Percentiles rank a stretch among this genome's conserved stretches.
These are phyloP conservation scores for Scrobipalpa costella DNA, from an alignment of 2,888 invertebrate species.

Conservation along the genomic window DNA sequence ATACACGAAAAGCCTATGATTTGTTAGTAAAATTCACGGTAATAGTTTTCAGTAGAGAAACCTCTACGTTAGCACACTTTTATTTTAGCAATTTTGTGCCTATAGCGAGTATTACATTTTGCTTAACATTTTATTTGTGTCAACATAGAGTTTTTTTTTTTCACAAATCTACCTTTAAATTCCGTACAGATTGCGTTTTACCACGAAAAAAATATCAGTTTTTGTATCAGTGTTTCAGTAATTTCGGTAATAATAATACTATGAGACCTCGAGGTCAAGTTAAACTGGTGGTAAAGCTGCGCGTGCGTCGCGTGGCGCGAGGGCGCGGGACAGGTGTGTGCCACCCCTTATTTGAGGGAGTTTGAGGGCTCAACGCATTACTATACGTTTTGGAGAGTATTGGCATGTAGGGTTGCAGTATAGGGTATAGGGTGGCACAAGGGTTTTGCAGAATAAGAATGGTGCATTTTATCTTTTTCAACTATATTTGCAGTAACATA, in stretches of 20 bases:
- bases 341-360: constrained; percentile 75
- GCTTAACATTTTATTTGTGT: no score
- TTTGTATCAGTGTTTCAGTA: background rate
- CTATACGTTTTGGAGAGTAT: constrained; percentile 55
- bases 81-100: no score
- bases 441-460: background rate
- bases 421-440: constrained; percentile 24
- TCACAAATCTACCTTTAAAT: no score
- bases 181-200: no score
- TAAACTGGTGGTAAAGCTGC: constrained; percentile 53
- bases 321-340: constrained; percentile 76
- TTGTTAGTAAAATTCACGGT: constrained; percentile 27
- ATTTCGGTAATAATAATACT: constrained; percentile 14
- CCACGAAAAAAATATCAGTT: no score
- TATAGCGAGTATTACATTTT: no score
- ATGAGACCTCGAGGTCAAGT: constrained; percentile 45
- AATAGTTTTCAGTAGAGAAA: no score
- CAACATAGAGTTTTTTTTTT: no score
- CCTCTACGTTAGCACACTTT: no score
- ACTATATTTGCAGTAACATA: no score
- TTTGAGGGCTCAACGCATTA: constrained; percentile 67
- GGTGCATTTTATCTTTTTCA: background rate
- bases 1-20: background rate
- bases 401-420: constrained; percentile 48
- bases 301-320: constrained; percentile 71